phyloP scores from a whole-genome alignment of 2,888 invertebrate species.

The Nymphalis urticae region DNA sequence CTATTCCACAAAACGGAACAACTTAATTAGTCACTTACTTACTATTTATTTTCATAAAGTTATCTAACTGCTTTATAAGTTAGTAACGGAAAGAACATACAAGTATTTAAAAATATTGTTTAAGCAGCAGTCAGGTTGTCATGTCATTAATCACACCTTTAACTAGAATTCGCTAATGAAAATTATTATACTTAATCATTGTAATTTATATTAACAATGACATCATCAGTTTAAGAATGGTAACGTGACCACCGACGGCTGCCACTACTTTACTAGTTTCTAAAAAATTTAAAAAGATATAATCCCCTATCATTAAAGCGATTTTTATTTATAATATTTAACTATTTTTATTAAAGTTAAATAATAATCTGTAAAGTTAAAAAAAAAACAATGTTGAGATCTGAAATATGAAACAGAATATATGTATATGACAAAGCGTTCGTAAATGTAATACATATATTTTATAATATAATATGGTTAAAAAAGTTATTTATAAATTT shows the following conservation, averaged over 20 bases:
- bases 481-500: neutral
- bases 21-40: constrained; percentile 4
- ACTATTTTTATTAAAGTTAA: neutral
- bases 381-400: constrained; percentile 7
- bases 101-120: constrained; percentile 25
- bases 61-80: constrained; percentile 31
- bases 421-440: neutral
- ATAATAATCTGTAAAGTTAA: neutral
- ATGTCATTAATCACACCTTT: constrained; percentile 43
- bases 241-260: constrained; percentile 80
- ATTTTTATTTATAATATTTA: constrained; percentile 6
- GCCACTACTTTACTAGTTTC: constrained; percentile 55
- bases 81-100: constrained; percentile 23
- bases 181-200: constrained; percentile 33
- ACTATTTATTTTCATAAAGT: constrained; percentile 26
- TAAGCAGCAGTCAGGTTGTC: constrained; percentile 62
- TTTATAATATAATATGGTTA: neutral
- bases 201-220: constrained; percentile 38
- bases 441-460: neutral
- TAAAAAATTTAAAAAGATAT: constrained; percentile 28
- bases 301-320: constrained; percentile 13
- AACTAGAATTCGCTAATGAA: constrained; percentile 24
- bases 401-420: neutral
- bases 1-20: constrained; percentile 24
- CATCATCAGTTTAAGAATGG: constrained; percentile 52